Evolutionary conservation across 35 echinoderm and acorn worm genomes (phyloP).

Genomic region (Heliocidaris erythrogramma): DNA sequence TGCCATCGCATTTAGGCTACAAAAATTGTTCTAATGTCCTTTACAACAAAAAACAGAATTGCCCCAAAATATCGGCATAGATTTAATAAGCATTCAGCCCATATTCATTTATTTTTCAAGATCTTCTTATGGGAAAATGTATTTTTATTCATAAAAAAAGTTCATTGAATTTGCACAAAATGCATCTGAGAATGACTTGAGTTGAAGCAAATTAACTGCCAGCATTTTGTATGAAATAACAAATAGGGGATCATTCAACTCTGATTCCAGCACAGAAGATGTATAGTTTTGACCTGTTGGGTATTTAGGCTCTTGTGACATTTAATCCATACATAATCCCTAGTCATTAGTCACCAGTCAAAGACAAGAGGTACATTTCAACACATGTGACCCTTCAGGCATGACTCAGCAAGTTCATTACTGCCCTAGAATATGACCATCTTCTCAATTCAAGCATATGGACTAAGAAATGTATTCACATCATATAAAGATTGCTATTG

Average conservation of each 20-base stretch:
- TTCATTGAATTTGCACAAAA: too few relatives aligned
- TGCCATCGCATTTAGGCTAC: too few relatives aligned
- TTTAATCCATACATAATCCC: neutral
- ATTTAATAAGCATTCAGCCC: too few relatives aligned
- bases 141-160: too few relatives aligned
- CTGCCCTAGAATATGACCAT: neutral
- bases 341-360: slow-evolving; percentile 9
- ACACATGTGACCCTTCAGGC: neutral
- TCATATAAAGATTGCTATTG: too few relatives aligned
- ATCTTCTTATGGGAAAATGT: too few relatives aligned
- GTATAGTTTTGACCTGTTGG: neutral
- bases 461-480: too few relatives aligned
- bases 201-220: neutral
- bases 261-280: neutral
- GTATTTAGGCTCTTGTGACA: neutral
- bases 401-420: slow-evolving; percentile 9
- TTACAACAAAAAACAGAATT: too few relatives aligned
- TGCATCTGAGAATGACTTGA: too few relatives aligned
- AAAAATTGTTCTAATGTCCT: too few relatives aligned
- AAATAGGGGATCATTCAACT: too few relatives aligned
- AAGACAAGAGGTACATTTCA: slow-evolving; percentile 1
- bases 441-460: neutral
- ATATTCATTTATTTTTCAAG: neutral
- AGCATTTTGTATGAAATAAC: neutral
- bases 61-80: too few relatives aligned